Percentiles rank a stretch among this genome's conserved stretches.
Evolutionary conservation across 1,140 invertebrate species (phyloP).

Genomic region (Hypsibius dujardini): DNA sequence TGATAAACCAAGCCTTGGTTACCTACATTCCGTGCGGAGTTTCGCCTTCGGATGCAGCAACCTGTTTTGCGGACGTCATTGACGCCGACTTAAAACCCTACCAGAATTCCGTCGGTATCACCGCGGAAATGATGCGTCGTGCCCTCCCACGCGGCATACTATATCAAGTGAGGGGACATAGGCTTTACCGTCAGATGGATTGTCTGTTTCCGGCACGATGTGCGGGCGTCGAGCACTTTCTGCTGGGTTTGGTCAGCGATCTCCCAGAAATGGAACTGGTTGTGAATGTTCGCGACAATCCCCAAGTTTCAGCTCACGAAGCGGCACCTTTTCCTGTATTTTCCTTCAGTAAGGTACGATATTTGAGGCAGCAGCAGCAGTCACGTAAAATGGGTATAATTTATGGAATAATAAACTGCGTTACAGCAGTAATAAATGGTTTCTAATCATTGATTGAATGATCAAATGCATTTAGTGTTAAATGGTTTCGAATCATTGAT

Average conservation of each 20-base stretch:
- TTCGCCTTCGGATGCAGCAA: not conserved
- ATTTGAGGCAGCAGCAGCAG: conserved; percentile 20
- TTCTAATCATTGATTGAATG: too few species aligned
- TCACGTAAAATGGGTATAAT: too few species aligned
- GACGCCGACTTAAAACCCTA: not conserved
- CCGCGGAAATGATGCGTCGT: too few species aligned
- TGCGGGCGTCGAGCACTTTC: conserved; percentile 74
- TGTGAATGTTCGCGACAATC: conserved; percentile 79
- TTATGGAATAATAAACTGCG: too few species aligned
- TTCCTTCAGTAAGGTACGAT: conserved; percentile 74
- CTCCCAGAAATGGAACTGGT: conserved; percentile 68
- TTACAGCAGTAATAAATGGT: too few species aligned
- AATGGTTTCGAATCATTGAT: too few species aligned
- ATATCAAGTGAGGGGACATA: conserved; percentile 66
- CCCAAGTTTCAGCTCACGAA: conserved; percentile 52
- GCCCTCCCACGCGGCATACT: conserved; percentile 24
- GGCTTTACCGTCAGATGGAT: conserved; percentile 56
- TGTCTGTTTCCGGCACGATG: conserved; percentile 80
- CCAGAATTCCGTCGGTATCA: not conserved
- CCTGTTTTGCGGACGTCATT: conserved; percentile 3
- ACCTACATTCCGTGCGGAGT: not conserved
- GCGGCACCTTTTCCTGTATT: conserved; percentile 55
- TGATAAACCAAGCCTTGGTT: not conserved
- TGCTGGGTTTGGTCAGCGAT: conserved; percentile 42
- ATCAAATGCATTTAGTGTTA: too few species aligned